Evolutionary conservation across 2,888 invertebrate species (phyloP).

Genomic region (Synanthedon tipuliformis): DNA sequence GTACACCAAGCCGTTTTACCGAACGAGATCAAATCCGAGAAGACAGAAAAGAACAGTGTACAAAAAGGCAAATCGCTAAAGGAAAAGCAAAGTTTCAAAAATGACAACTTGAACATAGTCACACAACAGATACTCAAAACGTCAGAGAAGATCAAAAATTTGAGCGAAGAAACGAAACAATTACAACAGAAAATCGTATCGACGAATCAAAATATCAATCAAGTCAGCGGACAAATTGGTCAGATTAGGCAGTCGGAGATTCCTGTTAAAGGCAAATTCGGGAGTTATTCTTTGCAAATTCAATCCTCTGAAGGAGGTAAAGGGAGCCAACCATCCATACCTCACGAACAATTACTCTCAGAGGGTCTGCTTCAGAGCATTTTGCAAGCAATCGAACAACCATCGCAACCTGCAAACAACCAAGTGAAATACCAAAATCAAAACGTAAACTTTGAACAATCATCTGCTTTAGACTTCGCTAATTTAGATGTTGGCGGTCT

Average conservation of each 20-base stretch:
- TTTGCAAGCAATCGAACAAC: conserved; percentile 82
- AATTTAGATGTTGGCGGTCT: conserved; percentile 34
- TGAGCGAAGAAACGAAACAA: conserved; percentile 50
- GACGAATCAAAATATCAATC: conserved; percentile 33
- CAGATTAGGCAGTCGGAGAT: conserved; percentile 29
- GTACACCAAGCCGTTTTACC: conserved; percentile 35
- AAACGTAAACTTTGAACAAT: conserved; percentile 20
- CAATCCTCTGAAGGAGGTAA: conserved; percentile 71
- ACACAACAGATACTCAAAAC: conserved; percentile 53
- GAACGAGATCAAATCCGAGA: conserved; percentile 33
- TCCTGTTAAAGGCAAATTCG: conserved; percentile 69
- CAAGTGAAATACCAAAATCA: conserved; percentile 10
- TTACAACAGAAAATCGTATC: conserved; percentile 50
- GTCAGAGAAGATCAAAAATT: conserved; percentile 46
- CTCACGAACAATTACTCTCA: conserved; percentile 82
- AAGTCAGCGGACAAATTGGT: conserved; percentile 17
- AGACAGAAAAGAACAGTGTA: conserved; percentile 16
- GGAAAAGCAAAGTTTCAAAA: conserved; percentile 28
- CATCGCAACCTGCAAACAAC: conserved; percentile 11
- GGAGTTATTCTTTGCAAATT: conserved; percentile 81
- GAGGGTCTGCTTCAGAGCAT: conserved; percentile 85
- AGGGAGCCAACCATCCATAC: conserved; percentile 56
- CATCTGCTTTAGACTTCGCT: conserved; percentile 12
- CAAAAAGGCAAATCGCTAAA: conserved; percentile 46
- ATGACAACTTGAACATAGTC: conserved; percentile 31